Conservation (phyloP, 2,113 vertebrate species). For the Gopherus evgoodei region DNA sequence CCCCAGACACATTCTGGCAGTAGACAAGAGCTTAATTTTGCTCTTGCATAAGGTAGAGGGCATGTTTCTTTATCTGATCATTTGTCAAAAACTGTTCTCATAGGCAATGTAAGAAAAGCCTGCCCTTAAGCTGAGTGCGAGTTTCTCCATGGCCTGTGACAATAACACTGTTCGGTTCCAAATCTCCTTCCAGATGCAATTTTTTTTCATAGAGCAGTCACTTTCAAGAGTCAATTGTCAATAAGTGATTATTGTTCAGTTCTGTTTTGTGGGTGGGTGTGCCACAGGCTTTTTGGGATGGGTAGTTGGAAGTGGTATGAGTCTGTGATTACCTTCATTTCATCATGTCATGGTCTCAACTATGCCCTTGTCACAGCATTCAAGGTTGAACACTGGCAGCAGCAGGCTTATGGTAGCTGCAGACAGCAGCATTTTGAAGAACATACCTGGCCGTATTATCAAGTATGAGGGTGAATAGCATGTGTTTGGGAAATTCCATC, state of each 20-base stretch:
- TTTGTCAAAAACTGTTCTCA: background rate
- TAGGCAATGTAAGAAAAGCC: background rate
- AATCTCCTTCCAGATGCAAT: background rate
- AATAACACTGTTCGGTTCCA: background rate
- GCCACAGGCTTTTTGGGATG: background rate
- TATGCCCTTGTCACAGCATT: background rate
- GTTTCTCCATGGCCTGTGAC: background rate
- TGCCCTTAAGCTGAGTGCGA: background rate
- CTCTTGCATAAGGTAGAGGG: background rate
- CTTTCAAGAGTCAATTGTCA: background rate
- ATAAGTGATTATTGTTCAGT: background rate
- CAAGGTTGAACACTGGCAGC: background rate
- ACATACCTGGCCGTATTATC: background rate
- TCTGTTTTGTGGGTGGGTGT: background rate
- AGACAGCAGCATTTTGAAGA: background rate
- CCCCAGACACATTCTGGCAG: background rate
- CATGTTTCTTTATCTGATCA: conserved; percentile 1
- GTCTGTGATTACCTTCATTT: background rate
- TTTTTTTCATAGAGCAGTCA: background rate
- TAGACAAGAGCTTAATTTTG: background rate
- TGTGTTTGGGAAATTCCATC: background rate
- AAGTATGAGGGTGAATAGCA: background rate
- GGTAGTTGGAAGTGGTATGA: background rate
- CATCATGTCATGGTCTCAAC: background rate
- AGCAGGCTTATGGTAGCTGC: background rate